Conservation (phyloP, 2,888 invertebrate species). For the Pristionchus maxplancki region DNA sequence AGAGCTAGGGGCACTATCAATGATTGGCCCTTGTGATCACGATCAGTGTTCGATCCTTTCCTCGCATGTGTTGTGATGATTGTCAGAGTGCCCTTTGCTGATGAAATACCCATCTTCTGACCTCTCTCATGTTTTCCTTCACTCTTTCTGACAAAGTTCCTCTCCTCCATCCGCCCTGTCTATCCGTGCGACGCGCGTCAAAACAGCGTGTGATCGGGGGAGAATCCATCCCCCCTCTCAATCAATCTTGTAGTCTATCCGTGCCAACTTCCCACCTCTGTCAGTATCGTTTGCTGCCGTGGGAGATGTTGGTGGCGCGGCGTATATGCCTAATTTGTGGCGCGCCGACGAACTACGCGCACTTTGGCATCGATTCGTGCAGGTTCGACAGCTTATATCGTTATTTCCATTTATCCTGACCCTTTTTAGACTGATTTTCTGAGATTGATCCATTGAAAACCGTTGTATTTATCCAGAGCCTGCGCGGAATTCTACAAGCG, state of each 20-base stretch:
- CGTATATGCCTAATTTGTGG: background rate
- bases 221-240: background rate
- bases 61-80: background rate
- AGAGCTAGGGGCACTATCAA: no score
- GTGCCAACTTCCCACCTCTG: background rate
- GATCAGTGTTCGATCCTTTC: background rate
- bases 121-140: background rate
- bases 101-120: background rate
- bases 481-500: constrained; percentile 28
- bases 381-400: background rate
- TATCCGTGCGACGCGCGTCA: background rate
- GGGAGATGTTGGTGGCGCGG: background rate
- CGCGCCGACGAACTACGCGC: constrained; percentile 13
- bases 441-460: no score
- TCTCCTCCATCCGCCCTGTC: background rate
- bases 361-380: constrained; percentile 36
- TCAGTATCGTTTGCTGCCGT: background rate
- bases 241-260: constrained; percentile 26
- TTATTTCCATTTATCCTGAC: background rate
- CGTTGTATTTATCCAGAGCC: background rate
- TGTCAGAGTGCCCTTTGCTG: background rate
- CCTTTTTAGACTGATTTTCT: no score
- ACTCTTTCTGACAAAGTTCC: background rate
- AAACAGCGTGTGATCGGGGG: background rate
- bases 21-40: background rate